phyloP scores from a whole-genome alignment of 2,113 vertebrate species.

The Semnornis frantzii region DNA sequence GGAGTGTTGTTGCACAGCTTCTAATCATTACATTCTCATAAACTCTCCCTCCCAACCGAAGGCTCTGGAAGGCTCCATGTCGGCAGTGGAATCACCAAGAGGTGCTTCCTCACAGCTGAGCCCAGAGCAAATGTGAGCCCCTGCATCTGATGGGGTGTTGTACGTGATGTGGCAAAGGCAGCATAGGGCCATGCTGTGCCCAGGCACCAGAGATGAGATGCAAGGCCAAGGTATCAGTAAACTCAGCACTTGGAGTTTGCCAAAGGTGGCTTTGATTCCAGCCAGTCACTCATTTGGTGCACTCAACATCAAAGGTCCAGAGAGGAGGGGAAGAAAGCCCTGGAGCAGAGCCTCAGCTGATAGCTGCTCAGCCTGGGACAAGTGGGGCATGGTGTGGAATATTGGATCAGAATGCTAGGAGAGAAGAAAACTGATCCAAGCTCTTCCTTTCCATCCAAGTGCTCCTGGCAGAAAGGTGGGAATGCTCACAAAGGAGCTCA shows the following conservation, averaged over 20 bases:
- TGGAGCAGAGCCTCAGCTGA: background rate
- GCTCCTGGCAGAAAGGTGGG: conserved; percentile 14
- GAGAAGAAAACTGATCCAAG: conserved; percentile 10
- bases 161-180: background rate
- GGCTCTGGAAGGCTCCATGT: background rate
- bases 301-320: background rate
- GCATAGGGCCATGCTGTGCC: background rate
- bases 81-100: background rate
- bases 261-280: background rate
- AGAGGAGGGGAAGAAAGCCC: background rate
- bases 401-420: conserved; percentile 21
- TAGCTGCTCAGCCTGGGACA: conserved; percentile 7
- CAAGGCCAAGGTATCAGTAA: background rate
- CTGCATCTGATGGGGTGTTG: background rate
- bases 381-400: background rate
- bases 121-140: background rate
- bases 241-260: background rate
- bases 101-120: background rate
- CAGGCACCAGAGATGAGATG: background rate
- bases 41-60: background rate
- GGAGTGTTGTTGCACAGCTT: conserved; percentile 10
- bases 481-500: background rate
- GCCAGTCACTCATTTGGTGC: background rate
- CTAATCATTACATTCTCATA: conserved; percentile 37
- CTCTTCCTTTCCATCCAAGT: background rate